Percentiles rank a stretch among this genome's conserved stretches.
Evolutionary conservation across 2,113 vertebrate genomes (phyloP).

Genomic region (Phocoena phocoena): DNA sequence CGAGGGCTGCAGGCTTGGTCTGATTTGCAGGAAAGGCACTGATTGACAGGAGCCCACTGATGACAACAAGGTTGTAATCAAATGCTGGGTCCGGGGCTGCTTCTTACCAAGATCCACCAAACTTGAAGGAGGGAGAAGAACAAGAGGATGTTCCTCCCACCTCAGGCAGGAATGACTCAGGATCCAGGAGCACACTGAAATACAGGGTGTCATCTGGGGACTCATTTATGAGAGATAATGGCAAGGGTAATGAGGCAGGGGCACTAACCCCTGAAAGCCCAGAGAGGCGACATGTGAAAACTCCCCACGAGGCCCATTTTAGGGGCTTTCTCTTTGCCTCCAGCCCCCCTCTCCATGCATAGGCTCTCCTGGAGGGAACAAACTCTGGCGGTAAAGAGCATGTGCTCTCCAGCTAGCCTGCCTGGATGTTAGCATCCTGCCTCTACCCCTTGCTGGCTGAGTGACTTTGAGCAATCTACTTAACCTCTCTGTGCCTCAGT

Average conservation of each 20-base stretch:
- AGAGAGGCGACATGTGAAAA: not conserved
- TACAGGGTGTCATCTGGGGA: accelerated
- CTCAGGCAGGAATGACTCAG: not conserved
- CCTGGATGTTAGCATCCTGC: not conserved
- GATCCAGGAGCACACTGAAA: too few species aligned
- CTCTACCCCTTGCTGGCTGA: not conserved
- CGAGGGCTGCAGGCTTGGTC: not conserved
- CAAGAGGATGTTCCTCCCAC: accelerated
- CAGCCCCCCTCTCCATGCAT: accelerated
- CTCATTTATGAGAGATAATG: too few species aligned
- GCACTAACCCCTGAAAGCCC: not conserved
- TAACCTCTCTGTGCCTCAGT: not conserved
- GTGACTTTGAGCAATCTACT: not conserved
- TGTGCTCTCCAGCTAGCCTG: too few species aligned
- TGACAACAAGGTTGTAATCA: not conserved
- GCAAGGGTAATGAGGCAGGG: not conserved
- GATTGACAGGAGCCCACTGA: too few species aligned
- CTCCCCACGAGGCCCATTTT: accelerated
- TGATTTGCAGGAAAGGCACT: not conserved
- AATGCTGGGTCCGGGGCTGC: not conserved
- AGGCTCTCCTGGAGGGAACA: too few species aligned
- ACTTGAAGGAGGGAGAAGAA: not conserved
- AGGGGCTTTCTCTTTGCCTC: too few species aligned
- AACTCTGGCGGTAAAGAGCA: accelerated
- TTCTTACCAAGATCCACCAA: not conserved